phyloP scores from a whole-genome alignment of 2,113 vertebrate genomes.

The Euleptes europaea region DNA sequence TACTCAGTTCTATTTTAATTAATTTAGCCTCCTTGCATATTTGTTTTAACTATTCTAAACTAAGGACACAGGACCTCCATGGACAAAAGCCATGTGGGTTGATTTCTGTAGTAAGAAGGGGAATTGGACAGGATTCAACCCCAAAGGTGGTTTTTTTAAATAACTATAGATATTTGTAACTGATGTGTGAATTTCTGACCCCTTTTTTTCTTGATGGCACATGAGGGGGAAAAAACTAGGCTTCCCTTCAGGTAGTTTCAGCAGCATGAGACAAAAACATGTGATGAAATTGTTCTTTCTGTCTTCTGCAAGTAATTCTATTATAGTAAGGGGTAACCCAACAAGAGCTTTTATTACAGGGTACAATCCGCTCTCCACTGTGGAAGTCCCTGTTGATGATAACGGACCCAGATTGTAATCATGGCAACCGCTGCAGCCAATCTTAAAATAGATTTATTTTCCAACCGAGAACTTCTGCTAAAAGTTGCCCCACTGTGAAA shows the following conservation, averaged over 20 bases:
- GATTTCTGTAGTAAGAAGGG: too few relatives aligned
- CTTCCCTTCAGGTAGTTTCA: neutral
- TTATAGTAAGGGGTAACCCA: neutral
- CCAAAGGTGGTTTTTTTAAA: too few relatives aligned
- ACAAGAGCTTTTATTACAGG: neutral
- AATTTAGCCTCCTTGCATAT: too few relatives aligned
- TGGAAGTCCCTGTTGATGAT: neutral
- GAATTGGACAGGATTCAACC: too few relatives aligned
- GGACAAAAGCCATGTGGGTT: too few relatives aligned
- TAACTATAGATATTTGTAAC: too few relatives aligned
- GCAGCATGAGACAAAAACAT: neutral
- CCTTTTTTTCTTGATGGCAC: too few relatives aligned
- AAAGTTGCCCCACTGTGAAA: constrained; percentile 6
- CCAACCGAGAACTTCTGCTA: neutral
- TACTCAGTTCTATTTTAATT: too few relatives aligned
- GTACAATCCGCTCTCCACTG: neutral
- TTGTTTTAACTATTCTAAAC: too few relatives aligned
- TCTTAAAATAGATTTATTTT: neutral
- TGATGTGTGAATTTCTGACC: too few relatives aligned
- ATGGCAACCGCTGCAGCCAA: neutral
- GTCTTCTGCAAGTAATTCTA: neutral
- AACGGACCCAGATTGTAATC: neutral
- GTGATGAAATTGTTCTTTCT: neutral
- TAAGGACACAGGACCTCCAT: too few relatives aligned
- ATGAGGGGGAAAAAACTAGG: neutral